Conservation (phyloP, 2,888 invertebrate genomes). For the Abscondita cerata region DNA sequence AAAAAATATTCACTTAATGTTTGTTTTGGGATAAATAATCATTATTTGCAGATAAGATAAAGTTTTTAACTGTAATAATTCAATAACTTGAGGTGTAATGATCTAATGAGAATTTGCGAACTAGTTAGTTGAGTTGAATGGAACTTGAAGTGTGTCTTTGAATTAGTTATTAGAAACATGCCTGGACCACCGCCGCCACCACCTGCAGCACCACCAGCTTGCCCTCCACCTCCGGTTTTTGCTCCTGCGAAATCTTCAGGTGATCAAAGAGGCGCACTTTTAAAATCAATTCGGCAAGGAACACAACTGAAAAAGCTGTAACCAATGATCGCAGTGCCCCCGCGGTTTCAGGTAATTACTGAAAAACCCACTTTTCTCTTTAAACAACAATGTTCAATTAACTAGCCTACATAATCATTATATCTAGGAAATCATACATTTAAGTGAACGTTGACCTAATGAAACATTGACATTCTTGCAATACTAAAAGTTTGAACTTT, state of each 20-base stretch:
- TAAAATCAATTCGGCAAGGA: slow-evolving; percentile 86
- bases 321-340: slow-evolving; percentile 94
- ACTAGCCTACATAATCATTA: neutral
- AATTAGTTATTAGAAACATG: slow-evolving; percentile 44
- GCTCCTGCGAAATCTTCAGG: slow-evolving; percentile 61
- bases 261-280: slow-evolving; percentile 72
- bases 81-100: too few relatives aligned
- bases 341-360: slow-evolving; percentile 59
- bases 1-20: slow-evolving; percentile 21
- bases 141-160: neutral
- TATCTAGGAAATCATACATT: slow-evolving; percentile 8
- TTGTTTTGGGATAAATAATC: slow-evolving; percentile 22
- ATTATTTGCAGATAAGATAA: slow-evolving; percentile 26
- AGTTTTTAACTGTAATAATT: neutral
- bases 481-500: neutral
- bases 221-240: slow-evolving; percentile 63
- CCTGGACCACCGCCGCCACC: slow-evolving; percentile 70
- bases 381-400: neutral
- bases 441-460: slow-evolving; percentile 4
- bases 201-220: slow-evolving; percentile 69
- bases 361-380: neutral
- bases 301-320: slow-evolving; percentile 81
- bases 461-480: neutral
- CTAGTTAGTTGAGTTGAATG: too few relatives aligned
- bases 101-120: too few relatives aligned